phyloP scores from a whole-genome alignment of 92 coral and sea anemone species.

The Porites evermanni region DNA sequence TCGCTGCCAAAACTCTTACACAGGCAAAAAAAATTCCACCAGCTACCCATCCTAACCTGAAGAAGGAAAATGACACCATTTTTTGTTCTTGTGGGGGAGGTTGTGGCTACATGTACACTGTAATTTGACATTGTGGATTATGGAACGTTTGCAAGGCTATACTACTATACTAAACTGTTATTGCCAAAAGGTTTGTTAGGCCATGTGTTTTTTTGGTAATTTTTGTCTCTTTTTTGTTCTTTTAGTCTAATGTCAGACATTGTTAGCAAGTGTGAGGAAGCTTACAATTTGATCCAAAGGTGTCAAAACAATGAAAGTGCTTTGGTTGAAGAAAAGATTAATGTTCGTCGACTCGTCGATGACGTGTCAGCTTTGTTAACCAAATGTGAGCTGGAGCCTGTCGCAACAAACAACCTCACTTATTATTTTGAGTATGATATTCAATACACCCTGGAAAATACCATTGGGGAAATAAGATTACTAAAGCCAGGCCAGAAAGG shows the following conservation, averaged over 20 bases:
- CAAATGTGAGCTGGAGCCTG: slow-evolving; percentile 73
- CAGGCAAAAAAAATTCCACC: too few species aligned
- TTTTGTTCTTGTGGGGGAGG: too few species aligned
- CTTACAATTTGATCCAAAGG: slow-evolving; percentile 61
- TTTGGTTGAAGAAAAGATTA: slow-evolving; percentile 70
- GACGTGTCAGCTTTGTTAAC: slow-evolving; percentile 59
- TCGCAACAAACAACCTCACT: slow-evolving; percentile 60
- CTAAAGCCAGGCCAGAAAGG: slow-evolving; percentile 47
- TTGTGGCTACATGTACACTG: too few species aligned
- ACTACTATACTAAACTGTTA: too few species aligned
- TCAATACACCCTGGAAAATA: slow-evolving; percentile 60
- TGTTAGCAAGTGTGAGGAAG: slow-evolving; percentile 67
- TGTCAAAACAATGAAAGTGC: slow-evolving; percentile 72
- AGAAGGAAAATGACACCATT: too few species aligned
- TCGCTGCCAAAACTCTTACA: too few species aligned
- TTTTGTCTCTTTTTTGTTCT: neutral
- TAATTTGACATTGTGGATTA: too few species aligned
- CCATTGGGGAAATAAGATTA: slow-evolving; percentile 54
- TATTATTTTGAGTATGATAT: slow-evolving; percentile 68
- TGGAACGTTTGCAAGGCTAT: too few species aligned
- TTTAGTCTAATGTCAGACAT: slow-evolving; percentile 72
- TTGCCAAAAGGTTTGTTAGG: too few species aligned
- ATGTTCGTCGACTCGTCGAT: slow-evolving; percentile 58
- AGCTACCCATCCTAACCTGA: too few species aligned
- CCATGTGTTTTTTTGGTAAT: neutral